Base-by-base conservation (phyloP, 2,797 vertebrate genomes). In the Sebastes vulpes region DNA sequence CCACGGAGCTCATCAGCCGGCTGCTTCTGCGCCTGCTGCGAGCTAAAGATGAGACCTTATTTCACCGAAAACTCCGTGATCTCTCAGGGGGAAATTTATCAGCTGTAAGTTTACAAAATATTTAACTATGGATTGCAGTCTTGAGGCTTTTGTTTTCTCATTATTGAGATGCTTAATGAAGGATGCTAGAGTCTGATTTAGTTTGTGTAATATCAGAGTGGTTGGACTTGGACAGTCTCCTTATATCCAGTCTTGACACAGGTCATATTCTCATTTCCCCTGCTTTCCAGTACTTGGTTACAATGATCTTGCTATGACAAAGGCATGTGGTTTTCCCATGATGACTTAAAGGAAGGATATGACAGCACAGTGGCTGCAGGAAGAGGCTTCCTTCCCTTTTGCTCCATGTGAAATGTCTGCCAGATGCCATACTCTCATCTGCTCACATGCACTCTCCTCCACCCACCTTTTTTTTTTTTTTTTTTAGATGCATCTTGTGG, bases 1-100 rank as follows among this genome's bases (percentile, higher is more conserved):
- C 90, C 94, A n/a, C 94, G 90, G 79, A 94, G 95, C 92, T 91
- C 89, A 1, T 84, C 89, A 0, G 65, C 65, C 90, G 88, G 84
- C 73, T 93, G 90, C 84, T 81, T 87, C 76, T 96, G 95, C 92
- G 89, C 85, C 79, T 94, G 92, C 89, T 95, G 91, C 77, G 81
- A 60, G 65, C 89, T 59, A 77, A 92, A 90, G 83, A 96, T 96
- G 94, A 97, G 96, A 93, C 97, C 97, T 20, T 93, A 97, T 86
- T 97, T 97, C 90, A 96, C 95, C 6, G 94, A 96, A 75, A 96
- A 97, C 92, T 96, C 97, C 58, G 96, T 97, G 31, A 95, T 98
- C 89, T 97, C 96, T 4, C 97, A 94, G 90, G 96, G 94, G 86
- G 92, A 96, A 78, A 97, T 98, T 90, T 95, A 96, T 83, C 96